These are phyloP conservation scores for Rhodeus uyekii DNA, from an alignment of 2,797 vertebrate genomes.

Conservation along the genomic window DNA sequence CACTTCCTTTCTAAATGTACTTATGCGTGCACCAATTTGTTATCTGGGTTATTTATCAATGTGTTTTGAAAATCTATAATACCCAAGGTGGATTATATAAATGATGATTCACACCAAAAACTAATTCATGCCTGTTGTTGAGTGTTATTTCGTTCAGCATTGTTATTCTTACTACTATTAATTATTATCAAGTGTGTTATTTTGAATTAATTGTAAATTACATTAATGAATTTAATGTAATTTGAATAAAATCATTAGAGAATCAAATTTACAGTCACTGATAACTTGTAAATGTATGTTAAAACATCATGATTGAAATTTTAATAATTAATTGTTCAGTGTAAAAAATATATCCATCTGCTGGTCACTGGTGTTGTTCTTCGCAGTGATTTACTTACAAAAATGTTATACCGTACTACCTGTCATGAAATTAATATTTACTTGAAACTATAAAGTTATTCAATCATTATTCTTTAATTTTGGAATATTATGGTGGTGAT, in stretches of 20 bases:
- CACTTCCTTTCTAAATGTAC: not conserved
- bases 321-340: not conserved
- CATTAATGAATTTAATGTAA: not conserved
- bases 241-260: too few species aligned
- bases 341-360: slow-evolving; percentile 2
- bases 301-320: not conserved
- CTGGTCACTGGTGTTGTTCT: not conserved
- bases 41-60: not conserved
- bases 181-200: not conserved
- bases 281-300: not conserved
- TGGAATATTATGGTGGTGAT: not conserved
- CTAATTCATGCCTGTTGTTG: not conserved
- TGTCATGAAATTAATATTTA: not conserved
- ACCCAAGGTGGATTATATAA: not conserved
- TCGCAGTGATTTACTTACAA: not conserved
- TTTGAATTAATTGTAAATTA: not conserved
- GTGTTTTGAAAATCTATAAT: not conserved
- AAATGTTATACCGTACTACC: not conserved
- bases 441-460: not conserved
- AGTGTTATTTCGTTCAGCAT: not conserved
- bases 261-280: not conserved
- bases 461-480: not conserved
- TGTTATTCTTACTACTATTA: not conserved
- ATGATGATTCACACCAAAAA: not conserved
- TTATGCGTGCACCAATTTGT: not conserved